Conservation (phyloP, 2,888 invertebrate genomes). For the Heliconius ethilla region DNA sequence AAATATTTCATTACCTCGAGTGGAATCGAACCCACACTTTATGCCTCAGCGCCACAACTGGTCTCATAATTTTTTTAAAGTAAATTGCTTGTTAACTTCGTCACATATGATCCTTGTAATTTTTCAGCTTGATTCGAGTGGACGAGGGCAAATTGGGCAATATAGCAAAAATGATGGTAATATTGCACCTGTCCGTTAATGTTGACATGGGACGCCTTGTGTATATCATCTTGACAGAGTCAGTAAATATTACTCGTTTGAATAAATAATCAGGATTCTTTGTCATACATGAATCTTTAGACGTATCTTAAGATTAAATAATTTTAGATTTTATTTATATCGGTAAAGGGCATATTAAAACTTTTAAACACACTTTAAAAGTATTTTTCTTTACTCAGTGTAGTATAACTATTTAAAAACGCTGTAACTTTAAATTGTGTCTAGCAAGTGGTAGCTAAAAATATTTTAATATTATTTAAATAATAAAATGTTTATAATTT, state of each 20-base stretch:
- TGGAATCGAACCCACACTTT: too few relatives aligned
- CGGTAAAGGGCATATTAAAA: background rate
- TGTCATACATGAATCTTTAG: conserved; percentile 49
- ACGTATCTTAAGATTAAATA: background rate
- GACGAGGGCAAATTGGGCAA: conserved; percentile 52
- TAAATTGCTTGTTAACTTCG: conserved; percentile 41
- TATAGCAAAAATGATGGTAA: conserved; percentile 63
- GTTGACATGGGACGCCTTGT: conserved; percentile 77
- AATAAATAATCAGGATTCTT: conserved; percentile 73
- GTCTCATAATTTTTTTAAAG: background rate
- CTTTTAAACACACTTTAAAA: background rate
- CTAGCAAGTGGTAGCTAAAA: too few relatives aligned
- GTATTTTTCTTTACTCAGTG: too few relatives aligned
- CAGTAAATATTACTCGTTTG: conserved; percentile 76
- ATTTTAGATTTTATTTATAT: background rate
- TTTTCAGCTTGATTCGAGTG: conserved; percentile 41
- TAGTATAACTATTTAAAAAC: too few relatives aligned
- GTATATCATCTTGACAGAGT: conserved; percentile 75
- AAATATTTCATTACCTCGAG: too few relatives aligned
- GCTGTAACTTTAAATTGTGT: too few relatives aligned
- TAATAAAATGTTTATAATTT: too few relatives aligned
- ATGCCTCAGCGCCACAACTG: too few relatives aligned
- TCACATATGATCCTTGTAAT: conserved; percentile 38
- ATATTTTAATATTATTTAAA: too few relatives aligned
- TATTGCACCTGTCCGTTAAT: conserved; percentile 71